phyloP scores from a whole-genome alignment of 2,888 invertebrate genomes.

The Steromphala cineraria region DNA sequence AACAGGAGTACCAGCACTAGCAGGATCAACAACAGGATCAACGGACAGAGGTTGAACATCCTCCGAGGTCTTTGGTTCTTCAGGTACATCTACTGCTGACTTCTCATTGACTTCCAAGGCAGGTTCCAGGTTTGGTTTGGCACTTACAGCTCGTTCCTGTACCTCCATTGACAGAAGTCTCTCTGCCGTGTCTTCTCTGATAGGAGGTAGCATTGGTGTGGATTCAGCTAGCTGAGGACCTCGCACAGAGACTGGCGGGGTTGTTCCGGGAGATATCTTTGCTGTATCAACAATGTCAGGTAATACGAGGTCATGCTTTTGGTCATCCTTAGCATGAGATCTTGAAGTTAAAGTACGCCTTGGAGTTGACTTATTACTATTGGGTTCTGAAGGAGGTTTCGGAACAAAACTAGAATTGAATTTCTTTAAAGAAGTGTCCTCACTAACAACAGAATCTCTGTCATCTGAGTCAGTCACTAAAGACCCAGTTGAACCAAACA shows the following conservation, averaged over 20 bases:
- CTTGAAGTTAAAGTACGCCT: background rate
- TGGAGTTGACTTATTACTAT: background rate
- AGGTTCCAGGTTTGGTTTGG: background rate
- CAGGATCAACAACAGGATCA: too few species aligned
- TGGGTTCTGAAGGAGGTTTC: background rate
- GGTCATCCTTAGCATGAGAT: background rate
- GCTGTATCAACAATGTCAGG: background rate
- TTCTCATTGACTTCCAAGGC: background rate
- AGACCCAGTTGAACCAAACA: constrained; percentile 14
- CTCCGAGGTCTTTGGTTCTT: background rate
- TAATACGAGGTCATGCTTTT: background rate
- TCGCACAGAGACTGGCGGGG: background rate
- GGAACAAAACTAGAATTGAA: background rate
- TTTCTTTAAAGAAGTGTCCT: background rate
- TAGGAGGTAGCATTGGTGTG: background rate
- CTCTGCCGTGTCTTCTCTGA: constrained; percentile 16
- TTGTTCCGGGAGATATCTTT: background rate
- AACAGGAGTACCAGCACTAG: too few species aligned
- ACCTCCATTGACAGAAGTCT: background rate
- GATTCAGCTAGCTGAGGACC: background rate
- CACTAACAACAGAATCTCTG: background rate
- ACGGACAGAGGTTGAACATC: background rate
- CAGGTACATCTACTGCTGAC: background rate
- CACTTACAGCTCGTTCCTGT: background rate
- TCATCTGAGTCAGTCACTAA: background rate